Evolutionary conservation across 2,888 invertebrate genomes (phyloP), one percentile per base, ranked within the genome.

Genomic region (Cephus rjabovi): DNA sequence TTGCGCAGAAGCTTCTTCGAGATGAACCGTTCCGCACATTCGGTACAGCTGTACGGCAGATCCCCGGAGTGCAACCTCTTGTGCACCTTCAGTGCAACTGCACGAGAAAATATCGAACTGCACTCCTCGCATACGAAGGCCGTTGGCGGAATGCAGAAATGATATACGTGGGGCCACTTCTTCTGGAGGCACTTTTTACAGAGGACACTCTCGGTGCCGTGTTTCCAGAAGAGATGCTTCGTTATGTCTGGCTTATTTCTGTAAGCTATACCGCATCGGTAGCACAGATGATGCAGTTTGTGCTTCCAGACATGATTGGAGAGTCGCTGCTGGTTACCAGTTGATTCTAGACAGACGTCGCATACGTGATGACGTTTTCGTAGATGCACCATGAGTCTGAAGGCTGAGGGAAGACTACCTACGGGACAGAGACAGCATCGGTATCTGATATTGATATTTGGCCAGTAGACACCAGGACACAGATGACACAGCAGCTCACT

Each of bases 291-390:
- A 90, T 97, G 95, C 70, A 97, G 91, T 91, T 97, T 97, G 89
- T 97, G 97, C 92, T 97, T 97, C 96, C 97, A 97, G 34, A 97
- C 96, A 88, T 97, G 97, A 86, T 96, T 96, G 1, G 97, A 97
- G 1, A 97, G 92, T 83, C 95, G 95, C 83, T 95, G 94, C 89
- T 97, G 97, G 89, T 95, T 96, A 76, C 95, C 94, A 86, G 97
- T 96, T 82, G 95, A 94, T 91, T 97, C 97, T 83, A 97, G 92
- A 89, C 97, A 97, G 33, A 97, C 96, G 92, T 97, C 97, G 91
- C 97, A 97, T 0, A 96, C 95, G 89, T 96, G 95, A 91, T 97
- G 97, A 82, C 95, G 94, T 90, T 97, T 97, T 40, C 97, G 92
- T 81, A 97, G 92, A 91, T 97, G 97, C 69, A 97, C 97, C 97